A percentile compares a stretch with the other conserved stretches of the same genome.
phyloP scores from a whole-genome alignment of 2,888 invertebrate species.

The Scrobipalpa costella region DNA sequence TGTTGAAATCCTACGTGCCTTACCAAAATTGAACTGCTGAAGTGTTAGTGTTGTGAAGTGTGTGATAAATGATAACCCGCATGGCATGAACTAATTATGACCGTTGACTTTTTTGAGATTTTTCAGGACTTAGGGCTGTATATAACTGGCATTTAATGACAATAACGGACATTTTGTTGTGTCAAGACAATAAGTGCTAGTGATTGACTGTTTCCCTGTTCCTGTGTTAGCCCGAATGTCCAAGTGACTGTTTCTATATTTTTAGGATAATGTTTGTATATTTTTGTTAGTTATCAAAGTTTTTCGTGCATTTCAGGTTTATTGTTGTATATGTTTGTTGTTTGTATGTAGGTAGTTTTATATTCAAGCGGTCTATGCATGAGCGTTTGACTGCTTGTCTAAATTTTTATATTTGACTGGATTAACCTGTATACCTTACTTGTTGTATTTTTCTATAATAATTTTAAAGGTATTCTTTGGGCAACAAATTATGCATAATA shows the following conservation, averaged over 20 bases:
- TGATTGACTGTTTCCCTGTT: neutral
- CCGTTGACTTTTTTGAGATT: constrained; percentile 3
- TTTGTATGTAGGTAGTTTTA: constrained; percentile 26
- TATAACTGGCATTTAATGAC: no score
- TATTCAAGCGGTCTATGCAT: constrained; percentile 9
- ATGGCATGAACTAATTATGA: constrained; percentile 50
- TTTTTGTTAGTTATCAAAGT: constrained; percentile 35
- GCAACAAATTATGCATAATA: neutral
- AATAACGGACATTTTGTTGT: no score
- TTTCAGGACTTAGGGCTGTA: neutral
- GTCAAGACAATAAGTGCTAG: no score
- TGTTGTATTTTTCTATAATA: neutral
- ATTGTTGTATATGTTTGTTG: constrained; percentile 36
- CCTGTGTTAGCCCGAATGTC: neutral
- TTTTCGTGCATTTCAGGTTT: constrained; percentile 36
- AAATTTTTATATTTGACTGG: neutral
- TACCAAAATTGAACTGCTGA: constrained; percentile 39
- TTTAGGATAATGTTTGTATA: constrained; percentile 23
- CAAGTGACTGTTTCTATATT: constrained; percentile 23
- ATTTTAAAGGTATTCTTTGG: constrained; percentile 9
- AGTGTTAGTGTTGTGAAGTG: constrained; percentile 31
- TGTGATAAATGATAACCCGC: constrained; percentile 49
- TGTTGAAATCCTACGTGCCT: constrained; percentile 42
- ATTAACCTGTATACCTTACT: constrained; percentile 11
- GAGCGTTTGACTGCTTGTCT: constrained; percentile 31